Conservation (phyloP, 2,113 vertebrate species). For the Actinemys pallida region DNA sequence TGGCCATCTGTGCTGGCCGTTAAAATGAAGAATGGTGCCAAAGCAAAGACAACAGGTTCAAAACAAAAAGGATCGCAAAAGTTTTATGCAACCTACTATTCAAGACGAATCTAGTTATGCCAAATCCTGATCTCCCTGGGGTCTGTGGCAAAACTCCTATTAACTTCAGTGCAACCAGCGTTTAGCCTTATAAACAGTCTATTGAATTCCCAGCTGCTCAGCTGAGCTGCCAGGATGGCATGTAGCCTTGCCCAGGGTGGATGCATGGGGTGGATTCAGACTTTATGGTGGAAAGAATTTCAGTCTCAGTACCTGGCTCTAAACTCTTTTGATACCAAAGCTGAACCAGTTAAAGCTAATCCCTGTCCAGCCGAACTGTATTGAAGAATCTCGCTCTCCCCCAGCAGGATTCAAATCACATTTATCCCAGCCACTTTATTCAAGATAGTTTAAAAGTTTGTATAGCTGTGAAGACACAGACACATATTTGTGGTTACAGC, state of each 20-base stretch:
- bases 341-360: neutral
- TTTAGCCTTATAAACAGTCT: neutral
- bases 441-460: neutral
- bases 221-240: slow-evolving; percentile 40
- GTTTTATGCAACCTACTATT: neutral
- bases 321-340: rapidly evolving
- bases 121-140: neutral
- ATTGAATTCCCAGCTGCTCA: slow-evolving; percentile 64
- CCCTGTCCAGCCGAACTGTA: neutral
- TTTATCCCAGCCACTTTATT: neutral
- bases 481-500: rapidly evolving
- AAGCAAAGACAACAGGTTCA: neutral
- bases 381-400: neutral
- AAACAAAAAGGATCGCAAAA: slow-evolving; percentile 9
- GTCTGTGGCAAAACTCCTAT: neutral
- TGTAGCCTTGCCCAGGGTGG: neutral
- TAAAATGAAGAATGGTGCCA: neutral
- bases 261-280: neutral
- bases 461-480: neutral
- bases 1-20: neutral
- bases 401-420: neutral
- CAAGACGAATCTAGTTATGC: neutral
- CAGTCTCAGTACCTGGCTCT: neutral
- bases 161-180: neutral
- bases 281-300: neutral